Evolutionary conservation across 2,113 vertebrate genomes (phyloP).

Genomic region (Apteryx mantelli): DNA sequence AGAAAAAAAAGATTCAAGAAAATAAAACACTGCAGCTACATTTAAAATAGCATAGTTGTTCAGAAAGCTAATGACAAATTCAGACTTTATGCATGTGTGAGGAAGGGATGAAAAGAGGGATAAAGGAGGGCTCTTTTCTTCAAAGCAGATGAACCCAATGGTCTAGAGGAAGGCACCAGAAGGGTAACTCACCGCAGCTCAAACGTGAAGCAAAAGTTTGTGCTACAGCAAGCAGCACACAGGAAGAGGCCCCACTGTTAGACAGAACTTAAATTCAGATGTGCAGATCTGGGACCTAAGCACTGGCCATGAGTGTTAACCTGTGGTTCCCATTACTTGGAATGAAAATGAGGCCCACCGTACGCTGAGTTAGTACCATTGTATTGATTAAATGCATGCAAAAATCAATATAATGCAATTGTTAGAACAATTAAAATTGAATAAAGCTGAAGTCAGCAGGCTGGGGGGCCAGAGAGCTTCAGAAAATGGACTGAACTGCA

Average conservation of each 20-base stretch:
- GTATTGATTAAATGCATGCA: neutral
- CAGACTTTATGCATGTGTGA: neutral
- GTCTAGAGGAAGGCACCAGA: neutral
- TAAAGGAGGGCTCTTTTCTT: neutral
- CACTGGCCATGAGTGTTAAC: neutral
- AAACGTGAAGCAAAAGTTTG: neutral
- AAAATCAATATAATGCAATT: neutral
- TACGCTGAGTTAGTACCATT: neutral
- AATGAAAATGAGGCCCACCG: neutral
- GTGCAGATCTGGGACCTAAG: neutral
- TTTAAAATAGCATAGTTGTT: neutral
- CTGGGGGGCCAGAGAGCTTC: neutral
- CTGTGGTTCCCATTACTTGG: rapidly evolving
- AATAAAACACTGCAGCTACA: neutral
- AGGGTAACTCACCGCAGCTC: neutral
- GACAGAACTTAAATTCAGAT: neutral
- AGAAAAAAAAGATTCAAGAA: neutral
- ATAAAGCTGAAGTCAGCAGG: conserved; percentile 3
- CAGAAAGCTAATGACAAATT: neutral
- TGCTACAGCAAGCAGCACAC: neutral
- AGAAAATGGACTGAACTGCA: neutral
- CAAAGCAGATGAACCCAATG: neutral
- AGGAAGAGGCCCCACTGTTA: neutral
- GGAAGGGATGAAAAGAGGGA: neutral
- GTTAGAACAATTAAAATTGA: neutral